phyloP scores from a whole-genome alignment of 1,140 invertebrate species.

The Arion vulgaris region DNA sequence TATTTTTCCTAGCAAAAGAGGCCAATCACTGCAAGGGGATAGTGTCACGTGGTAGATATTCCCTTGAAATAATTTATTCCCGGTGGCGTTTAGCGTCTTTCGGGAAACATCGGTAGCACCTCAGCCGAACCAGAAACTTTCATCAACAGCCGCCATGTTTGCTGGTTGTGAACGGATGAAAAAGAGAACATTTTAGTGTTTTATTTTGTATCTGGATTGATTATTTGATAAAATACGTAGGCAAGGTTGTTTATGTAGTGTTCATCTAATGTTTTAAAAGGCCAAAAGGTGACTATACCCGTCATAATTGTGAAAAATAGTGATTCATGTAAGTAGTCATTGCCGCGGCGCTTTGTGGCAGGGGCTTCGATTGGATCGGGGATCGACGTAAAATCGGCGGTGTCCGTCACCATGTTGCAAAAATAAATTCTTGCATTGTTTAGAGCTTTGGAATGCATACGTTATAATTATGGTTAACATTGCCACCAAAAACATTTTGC shows the following conservation, averaged over 20 bases:
- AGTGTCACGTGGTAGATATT: constrained; percentile 56
- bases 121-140: constrained; percentile 87
- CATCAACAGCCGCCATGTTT: constrained; percentile 94
- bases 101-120: constrained; percentile 80
- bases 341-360: constrained; percentile 39
- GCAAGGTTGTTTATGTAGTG: constrained; percentile 41
- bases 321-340: constrained; percentile 41
- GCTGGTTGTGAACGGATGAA: constrained; percentile 77
- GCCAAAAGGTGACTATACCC: constrained; percentile 41
- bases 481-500: constrained; percentile 30
- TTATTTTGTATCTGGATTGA: constrained; percentile 41
- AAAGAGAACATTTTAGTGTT: constrained; percentile 46
- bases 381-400: constrained; percentile 42
- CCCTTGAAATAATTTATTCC: constrained; percentile 64
- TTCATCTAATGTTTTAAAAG: constrained; percentile 49
- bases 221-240: constrained; percentile 36
- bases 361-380: constrained; percentile 41
- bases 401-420: constrained; percentile 38
- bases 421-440: constrained; percentile 39
- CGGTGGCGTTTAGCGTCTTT: constrained; percentile 64
- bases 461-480: constrained; percentile 41
- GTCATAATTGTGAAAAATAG: constrained; percentile 56
- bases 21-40: constrained; percentile 46
- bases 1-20: constrained; percentile 9
- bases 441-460: constrained; percentile 36